phyloP scores from a whole-genome alignment of 2,797 vertebrate species.

The Etheostoma perlongum region DNA sequence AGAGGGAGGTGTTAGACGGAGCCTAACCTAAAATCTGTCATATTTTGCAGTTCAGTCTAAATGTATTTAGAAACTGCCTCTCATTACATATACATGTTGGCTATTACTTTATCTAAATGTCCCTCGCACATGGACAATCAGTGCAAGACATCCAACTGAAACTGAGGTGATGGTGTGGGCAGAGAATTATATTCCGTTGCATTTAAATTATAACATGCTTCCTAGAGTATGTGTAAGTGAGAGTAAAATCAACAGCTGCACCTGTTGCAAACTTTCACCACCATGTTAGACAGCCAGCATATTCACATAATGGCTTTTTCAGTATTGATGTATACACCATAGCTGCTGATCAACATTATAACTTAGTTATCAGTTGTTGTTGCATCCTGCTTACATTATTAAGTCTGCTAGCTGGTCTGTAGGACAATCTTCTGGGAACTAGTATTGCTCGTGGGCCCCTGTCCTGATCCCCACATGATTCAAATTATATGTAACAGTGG shows the following conservation, averaged over 20 bases:
- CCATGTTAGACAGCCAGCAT: neutral
- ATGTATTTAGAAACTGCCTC: neutral
- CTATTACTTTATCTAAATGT: neutral
- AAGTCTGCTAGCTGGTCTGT: neutral
- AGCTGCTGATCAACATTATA: neutral
- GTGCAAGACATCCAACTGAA: neutral
- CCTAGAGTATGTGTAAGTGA: neutral
- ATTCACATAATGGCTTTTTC: neutral
- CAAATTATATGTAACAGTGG: neutral
- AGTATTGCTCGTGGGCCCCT: neutral
- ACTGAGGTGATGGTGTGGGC: neutral
- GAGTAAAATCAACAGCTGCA: neutral
- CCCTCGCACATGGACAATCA: neutral
- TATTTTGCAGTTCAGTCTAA: neutral
- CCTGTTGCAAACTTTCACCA: neutral
- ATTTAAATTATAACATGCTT: neutral
- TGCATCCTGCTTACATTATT: neutral
- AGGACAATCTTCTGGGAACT: neutral
- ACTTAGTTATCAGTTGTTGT: neutral
- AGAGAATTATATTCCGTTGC: neutral
- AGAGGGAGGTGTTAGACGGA: too few relatives aligned
- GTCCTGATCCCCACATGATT: constrained; percentile 39
- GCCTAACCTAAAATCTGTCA: neutral
- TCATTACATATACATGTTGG: neutral
- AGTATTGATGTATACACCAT: neutral